Evolutionary conservation across 2,797 vertebrate genomes (phyloP).

Genomic region (Alauda arvensis): DNA sequence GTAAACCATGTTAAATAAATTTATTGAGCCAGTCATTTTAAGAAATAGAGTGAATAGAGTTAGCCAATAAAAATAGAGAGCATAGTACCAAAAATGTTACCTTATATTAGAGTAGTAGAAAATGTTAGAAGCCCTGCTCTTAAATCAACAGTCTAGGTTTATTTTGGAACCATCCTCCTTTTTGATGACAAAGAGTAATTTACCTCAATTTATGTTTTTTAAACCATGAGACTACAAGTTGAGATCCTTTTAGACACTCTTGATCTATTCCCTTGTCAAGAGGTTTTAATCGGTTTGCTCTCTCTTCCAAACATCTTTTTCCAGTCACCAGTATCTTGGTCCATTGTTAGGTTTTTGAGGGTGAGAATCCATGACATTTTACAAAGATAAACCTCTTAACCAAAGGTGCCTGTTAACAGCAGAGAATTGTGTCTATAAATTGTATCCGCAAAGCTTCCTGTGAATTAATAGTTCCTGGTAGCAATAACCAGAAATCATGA

Average conservation of each 20-base stretch:
- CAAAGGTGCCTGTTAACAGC: background rate
- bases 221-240: background rate
- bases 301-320: background rate
- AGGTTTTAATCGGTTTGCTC: background rate
- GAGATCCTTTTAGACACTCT: conserved; percentile 1
- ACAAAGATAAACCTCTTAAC: background rate
- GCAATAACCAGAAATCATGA: background rate
- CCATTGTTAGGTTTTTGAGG: background rate
- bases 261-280: background rate
- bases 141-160: conserved; percentile 53
- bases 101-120: conserved; percentile 38
- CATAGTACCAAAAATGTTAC: conserved; percentile 34
- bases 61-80: conserved; percentile 67
- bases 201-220: conserved; percentile 29
- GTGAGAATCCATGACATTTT: background rate
- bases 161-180: conserved; percentile 53
- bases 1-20: conserved; percentile 58
- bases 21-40: conserved; percentile 29
- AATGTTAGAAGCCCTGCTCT: conserved; percentile 41
- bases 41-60: conserved; percentile 61
- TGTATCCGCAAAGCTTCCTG: background rate
- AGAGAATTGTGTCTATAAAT: background rate
- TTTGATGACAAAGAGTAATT: conserved; percentile 37
- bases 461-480: background rate
- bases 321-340: background rate